Evolutionary conservation across 2,888 invertebrate genomes (phyloP).

Genomic region (Apoda limacodes): DNA sequence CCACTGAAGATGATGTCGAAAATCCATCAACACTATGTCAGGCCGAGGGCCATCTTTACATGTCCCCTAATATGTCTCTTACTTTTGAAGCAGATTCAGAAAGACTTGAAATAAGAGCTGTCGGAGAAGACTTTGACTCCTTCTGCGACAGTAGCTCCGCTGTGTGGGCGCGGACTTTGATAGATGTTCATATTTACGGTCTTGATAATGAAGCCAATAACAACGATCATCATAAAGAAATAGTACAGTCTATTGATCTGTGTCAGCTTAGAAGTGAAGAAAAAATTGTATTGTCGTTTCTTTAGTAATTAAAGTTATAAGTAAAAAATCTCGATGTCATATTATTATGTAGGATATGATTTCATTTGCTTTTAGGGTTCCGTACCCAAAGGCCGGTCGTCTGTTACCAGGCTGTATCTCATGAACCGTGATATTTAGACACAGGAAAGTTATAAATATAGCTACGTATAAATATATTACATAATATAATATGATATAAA

Average conservation of each 20-base stretch:
- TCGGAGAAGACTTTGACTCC: slow-evolving; percentile 29
- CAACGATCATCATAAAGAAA: slow-evolving; percentile 39
- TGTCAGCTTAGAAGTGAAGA: slow-evolving; percentile 27
- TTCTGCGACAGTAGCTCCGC: slow-evolving; percentile 28
- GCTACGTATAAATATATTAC: too few relatives aligned
- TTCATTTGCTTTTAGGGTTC: too few relatives aligned
- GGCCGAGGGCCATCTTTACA: slow-evolving; percentile 38
- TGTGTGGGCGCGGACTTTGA: slow-evolving; percentile 29
- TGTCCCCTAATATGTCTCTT: slow-evolving; percentile 32
- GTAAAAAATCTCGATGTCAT: too few relatives aligned
- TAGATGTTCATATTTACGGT: slow-evolving; percentile 42
- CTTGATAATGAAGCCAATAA: slow-evolving; percentile 43
- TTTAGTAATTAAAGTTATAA: too few relatives aligned
- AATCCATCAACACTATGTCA: slow-evolving; percentile 18
- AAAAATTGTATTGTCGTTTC: slow-evolving; percentile 22
- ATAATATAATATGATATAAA: too few relatives aligned
- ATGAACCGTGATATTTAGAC: too few relatives aligned
- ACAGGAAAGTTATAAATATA: too few relatives aligned
- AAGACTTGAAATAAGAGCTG: slow-evolving; percentile 28
- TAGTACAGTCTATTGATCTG: slow-evolving; percentile 30
- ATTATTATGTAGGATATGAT: too few relatives aligned
- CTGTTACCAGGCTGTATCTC: too few relatives aligned
- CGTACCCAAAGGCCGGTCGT: too few relatives aligned
- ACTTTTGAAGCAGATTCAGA: slow-evolving; percentile 31
- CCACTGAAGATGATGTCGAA: slow-evolving; percentile 11